Conservation (phyloP, 1,140 invertebrate genomes). For the Lepidurus arcticus region DNA sequence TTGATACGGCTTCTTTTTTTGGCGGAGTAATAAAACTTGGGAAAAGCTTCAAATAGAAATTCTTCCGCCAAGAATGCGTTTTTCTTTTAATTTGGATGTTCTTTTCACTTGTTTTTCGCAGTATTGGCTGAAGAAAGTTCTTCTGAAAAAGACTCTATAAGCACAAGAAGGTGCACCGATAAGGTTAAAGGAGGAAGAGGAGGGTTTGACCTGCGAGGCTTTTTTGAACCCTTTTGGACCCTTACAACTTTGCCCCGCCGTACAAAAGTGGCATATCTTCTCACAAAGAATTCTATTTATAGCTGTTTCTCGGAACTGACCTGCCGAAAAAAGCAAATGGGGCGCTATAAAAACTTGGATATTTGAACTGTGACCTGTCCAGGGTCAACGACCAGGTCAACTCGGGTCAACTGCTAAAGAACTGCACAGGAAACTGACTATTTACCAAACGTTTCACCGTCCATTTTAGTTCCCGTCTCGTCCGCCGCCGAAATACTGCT, state of each 20-base stretch:
- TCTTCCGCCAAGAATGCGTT: too few species aligned
- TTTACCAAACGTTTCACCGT: neutral
- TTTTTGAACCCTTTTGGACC: neutral
- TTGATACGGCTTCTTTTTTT: too few species aligned
- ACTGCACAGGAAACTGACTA: neutral
- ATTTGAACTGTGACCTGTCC: neutral
- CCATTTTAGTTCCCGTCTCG: too few species aligned
- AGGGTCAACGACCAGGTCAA: neutral
- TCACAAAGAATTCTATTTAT: neutral
- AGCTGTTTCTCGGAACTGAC: neutral
- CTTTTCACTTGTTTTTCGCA: too few species aligned
- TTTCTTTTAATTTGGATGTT: too few species aligned
- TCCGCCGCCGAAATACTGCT: too few species aligned
- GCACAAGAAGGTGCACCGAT: neutral
- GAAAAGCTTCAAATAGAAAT: too few species aligned
- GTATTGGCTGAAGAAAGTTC: neutral
- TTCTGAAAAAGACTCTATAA: neutral
- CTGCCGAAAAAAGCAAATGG: constrained; percentile 18
- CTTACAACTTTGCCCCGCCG: neutral
- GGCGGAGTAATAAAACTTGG: too few species aligned
- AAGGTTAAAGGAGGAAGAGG: neutral
- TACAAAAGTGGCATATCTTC: constrained; percentile 13
- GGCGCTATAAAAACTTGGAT: constrained; percentile 10
- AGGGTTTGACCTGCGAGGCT: neutral
- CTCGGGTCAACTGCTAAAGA: constrained; percentile 16